Conservation (phyloP, 2,888 invertebrate species). For the Carcina quercana region DNA sequence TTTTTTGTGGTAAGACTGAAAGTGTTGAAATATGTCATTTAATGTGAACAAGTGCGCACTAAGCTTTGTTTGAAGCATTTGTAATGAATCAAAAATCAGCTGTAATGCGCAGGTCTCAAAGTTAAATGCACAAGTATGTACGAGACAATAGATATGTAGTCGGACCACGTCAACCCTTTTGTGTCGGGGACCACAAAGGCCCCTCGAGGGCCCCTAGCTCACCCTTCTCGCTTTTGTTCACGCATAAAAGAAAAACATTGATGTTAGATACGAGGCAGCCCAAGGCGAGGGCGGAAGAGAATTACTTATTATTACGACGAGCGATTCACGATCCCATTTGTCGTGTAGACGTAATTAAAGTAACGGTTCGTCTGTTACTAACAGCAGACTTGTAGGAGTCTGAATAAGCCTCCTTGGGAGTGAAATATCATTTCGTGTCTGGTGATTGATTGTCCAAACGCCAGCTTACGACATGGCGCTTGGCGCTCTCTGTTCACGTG, state of each 20-base stretch:
- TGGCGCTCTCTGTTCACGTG: too few relatives aligned
- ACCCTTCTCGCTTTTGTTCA: constrained; percentile 34
- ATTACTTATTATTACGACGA: constrained; percentile 38
- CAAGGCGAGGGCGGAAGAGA: constrained; percentile 33
- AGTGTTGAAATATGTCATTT: too few relatives aligned
- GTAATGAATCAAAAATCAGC: constrained; percentile 30
- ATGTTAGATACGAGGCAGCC: constrained; percentile 43
- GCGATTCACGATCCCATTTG: constrained; percentile 29
- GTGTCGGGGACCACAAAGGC: constrained; percentile 37
- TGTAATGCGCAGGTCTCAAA: constrained; percentile 16
- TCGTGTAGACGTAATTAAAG: constrained; percentile 25
- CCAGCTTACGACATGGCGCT: too few relatives aligned
- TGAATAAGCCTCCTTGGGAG: constrained; percentile 4
- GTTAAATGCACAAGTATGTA: constrained; percentile 11
- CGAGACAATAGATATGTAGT: constrained; percentile 8
- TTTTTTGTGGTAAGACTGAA: too few relatives aligned
- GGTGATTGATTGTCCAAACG: constrained; percentile 4
- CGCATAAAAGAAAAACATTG: constrained; percentile 53
- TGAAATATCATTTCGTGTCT: constrained; percentile 5
- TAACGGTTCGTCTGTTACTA: constrained; percentile 18
- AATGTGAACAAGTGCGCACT: too few relatives aligned
- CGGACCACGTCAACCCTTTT: constrained; percentile 49
- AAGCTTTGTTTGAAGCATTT: constrained; percentile 9
- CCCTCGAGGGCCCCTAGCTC: constrained; percentile 33
- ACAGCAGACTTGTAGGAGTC: constrained; percentile 9